Percentiles rank a stretch among this genome's conserved stretches.
These are phyloP conservation scores for Orthosia cruda DNA, from an alignment of 2,888 invertebrate genomes.

Conservation along the genomic window DNA sequence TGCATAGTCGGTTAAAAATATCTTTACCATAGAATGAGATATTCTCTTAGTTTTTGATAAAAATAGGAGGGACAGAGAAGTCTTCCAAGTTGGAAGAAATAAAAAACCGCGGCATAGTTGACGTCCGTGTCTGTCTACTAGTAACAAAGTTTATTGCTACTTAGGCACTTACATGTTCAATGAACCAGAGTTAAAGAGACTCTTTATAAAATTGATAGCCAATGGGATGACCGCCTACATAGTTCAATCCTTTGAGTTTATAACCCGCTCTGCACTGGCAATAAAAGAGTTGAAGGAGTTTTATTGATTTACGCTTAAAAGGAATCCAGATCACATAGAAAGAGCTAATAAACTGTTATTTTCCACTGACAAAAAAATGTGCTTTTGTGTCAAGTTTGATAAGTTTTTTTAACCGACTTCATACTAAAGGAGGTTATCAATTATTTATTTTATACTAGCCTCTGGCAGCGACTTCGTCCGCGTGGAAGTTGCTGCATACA, in stretches of 20 bases:
- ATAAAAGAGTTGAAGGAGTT: conserved; percentile 15
- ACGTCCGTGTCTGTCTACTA: conserved; percentile 3
- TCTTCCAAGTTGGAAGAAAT: background rate
- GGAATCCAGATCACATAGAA: background rate
- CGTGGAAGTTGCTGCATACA: too few relatives aligned
- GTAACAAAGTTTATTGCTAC: conserved; percentile 6
- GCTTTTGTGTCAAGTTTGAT: too few relatives aligned
- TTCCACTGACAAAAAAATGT: too few relatives aligned
- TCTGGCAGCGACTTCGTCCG: too few relatives aligned
- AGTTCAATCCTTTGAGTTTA: conserved; percentile 5
- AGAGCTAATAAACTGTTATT: background rate
- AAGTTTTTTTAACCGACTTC: too few relatives aligned
- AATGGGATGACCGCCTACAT: conserved; percentile 32
- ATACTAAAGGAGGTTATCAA: too few relatives aligned
- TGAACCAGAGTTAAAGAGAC: conserved; percentile 19
- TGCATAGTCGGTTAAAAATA: too few relatives aligned
- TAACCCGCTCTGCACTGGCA: conserved; percentile 1
- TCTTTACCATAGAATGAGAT: too few relatives aligned
- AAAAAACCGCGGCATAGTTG: background rate
- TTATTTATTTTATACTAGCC: too few relatives aligned
- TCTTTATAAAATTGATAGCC: conserved; percentile 34
- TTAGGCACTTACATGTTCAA: conserved; percentile 8
- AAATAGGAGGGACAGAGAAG: background rate
- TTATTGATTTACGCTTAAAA: conserved; percentile 9
- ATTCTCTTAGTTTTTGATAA: too few relatives aligned